Base-by-base conservation (phyloP, 2,888 invertebrate species). In the Conistra vaccinii region DNA sequence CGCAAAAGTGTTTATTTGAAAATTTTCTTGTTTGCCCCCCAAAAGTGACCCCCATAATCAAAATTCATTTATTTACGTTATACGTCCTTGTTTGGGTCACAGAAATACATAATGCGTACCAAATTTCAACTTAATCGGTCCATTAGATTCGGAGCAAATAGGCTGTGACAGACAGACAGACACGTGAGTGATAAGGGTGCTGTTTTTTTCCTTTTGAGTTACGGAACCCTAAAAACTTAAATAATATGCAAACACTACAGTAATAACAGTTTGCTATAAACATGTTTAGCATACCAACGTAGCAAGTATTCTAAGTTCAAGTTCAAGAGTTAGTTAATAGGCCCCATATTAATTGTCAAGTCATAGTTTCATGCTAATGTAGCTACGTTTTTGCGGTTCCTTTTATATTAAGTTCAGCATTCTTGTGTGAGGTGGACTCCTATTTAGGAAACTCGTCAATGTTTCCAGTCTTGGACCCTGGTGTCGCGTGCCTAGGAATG, bases 371-470 rank as follows among this genome's bases (percentile, higher is more conserved):
- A 88, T 86, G 87, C 69, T 86, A 86, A 86, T 87, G 51, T 39
- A 17, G 58, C 42, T 20, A 81, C 74, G 86, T 81, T 90, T 88
- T 87, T 87, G 88, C 84, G 81, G 76, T 86, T 84, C 80, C 71
- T 84, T 90, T 91, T 92, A 90, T 92, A 90, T 91, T 89, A 88
- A 90, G 84, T 88, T 88, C 90, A 89, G 89, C 90, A 91, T 93
- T 92, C 92, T 89, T 87, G 86, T 53, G 71, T 78, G 86, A 85
- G 88, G 87, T 85, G 87, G 79, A 87, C 83, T 89, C 94, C 94
- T 89, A 88, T 93, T 93, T 92, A 91, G 93, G 94, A 93, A 94
- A 93, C 93, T 88, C 90, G 94, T 92, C 92, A 91, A 91, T 89
- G 90, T 89, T 81, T 85, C 90, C 83, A 90, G 88, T 87, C 88